Conservation (phyloP, 2,888 invertebrate species). For the Ashinkailepas kermadecensis region DNA sequence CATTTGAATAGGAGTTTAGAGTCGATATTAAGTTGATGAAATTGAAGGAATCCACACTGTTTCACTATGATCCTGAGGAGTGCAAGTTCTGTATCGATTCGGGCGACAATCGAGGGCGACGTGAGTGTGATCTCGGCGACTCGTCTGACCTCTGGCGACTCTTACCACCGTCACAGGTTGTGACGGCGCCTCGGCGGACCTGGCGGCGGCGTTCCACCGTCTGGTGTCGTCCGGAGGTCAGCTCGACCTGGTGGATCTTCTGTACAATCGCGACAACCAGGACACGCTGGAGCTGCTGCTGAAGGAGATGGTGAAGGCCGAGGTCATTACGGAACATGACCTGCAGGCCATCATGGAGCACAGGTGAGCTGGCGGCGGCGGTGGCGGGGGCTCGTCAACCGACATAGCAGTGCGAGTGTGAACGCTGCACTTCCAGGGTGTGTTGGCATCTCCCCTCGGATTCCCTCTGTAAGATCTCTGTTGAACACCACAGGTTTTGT, state of each 20-base stretch:
- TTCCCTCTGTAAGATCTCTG: too few species aligned
- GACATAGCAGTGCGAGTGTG: too few species aligned
- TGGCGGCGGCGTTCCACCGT: background rate
- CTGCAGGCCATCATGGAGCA: conserved; percentile 3
- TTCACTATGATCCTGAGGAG: too few species aligned
- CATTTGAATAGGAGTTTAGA: too few species aligned
- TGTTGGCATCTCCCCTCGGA: too few species aligned
- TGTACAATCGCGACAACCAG: conserved; percentile 4
- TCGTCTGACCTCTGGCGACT: background rate
- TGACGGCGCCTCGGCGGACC: background rate
- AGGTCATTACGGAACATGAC: background rate
- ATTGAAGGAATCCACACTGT: too few species aligned
- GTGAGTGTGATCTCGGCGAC: too few species aligned
- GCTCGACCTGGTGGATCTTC: conserved; percentile 12
- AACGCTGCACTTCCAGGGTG: too few species aligned
- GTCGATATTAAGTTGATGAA: too few species aligned
- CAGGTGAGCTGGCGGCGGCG: background rate
- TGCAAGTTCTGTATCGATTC: too few species aligned
- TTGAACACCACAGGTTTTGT: too few species aligned
- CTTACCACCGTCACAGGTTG: background rate
- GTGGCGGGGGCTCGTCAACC: background rate
- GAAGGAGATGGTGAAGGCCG: background rate
- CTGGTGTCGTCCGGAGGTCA: conserved; percentile 2
- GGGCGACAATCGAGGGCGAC: too few species aligned
- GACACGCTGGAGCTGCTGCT: conserved; percentile 20